Evolutionary conservation across 2,888 invertebrate species (phyloP).

Genomic region (Dilophus febrilis): DNA sequence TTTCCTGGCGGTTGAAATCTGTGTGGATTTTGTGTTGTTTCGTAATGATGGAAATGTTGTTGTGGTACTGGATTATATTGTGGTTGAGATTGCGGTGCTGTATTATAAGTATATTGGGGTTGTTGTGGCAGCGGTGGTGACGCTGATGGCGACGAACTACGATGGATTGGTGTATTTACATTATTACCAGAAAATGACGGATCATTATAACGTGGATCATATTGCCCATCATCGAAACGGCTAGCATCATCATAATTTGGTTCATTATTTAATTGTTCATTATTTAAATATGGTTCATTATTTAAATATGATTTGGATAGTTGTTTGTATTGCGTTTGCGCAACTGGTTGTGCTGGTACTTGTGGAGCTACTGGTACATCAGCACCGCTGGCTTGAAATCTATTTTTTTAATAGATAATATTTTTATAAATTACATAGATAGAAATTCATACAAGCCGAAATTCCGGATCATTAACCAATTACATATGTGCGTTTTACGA

Average conservation of each 20-base stretch:
- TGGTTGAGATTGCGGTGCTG: conserved; percentile 27
- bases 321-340: conserved; percentile 35
- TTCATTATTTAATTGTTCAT: conserved; percentile 13
- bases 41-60: conserved; percentile 25
- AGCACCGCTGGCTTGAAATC: conserved; percentile 64
- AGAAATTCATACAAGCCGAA: too few relatives aligned
- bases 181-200: conserved; percentile 14
- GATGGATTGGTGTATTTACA: too few relatives aligned
- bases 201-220: conserved; percentile 29
- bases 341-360: conserved; percentile 33
- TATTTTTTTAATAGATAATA: too few relatives aligned
- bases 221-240: conserved; percentile 25
- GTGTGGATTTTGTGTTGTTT: conserved; percentile 51
- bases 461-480: too few relatives aligned
- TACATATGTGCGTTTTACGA: too few relatives aligned
- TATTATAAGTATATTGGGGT: conserved; percentile 18
- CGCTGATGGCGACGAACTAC: conserved; percentile 32
- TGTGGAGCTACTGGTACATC: conserved; percentile 54
- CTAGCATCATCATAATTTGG: conserved; percentile 16
- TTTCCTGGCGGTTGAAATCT: conserved; percentile 75
- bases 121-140: conserved; percentile 22
- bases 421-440: too few relatives aligned
- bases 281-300: conserved; percentile 12
- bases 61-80: conserved; percentile 19
- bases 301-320: conserved; percentile 22